Evolutionary conservation across 2,113 vertebrate genomes (phyloP).

Genomic region (Tachysurus vachellii): DNA sequence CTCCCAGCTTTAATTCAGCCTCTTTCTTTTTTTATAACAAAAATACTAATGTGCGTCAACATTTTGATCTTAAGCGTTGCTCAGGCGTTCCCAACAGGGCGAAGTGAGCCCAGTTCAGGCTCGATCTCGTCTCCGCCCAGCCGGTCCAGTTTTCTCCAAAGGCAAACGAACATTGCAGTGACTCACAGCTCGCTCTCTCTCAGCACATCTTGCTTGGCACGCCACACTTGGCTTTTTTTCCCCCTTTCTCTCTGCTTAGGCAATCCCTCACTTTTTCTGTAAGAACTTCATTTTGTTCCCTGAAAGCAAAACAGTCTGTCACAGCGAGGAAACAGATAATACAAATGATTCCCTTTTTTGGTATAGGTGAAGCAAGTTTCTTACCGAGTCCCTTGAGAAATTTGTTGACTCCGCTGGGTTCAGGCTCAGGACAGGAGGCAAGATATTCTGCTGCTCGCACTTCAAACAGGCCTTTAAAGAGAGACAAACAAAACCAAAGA

Average conservation of each 20-base stretch:
- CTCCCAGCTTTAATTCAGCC: constrained; percentile 29
- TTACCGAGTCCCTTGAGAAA: constrained; percentile 93
- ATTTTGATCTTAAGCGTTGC: constrained; percentile 49
- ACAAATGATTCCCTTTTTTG: constrained; percentile 11
- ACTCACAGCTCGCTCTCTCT: constrained; percentile 26
- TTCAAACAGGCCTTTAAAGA: constrained; percentile 87
- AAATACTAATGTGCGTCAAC: constrained; percentile 51
- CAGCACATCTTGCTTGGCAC: constrained; percentile 20
- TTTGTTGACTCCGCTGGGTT: constrained; percentile 86
- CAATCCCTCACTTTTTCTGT: constrained; percentile 70
- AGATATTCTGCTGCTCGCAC: constrained; percentile 85
- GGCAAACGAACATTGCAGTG: constrained; percentile 13
- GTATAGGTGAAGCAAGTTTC: constrained; percentile 33
- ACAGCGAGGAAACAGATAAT: background rate
- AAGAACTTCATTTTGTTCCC: constrained; percentile 79
- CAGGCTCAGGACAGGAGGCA: constrained; percentile 81
- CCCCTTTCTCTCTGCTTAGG: background rate
- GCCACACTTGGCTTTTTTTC: background rate
- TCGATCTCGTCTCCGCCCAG: constrained; percentile 20
- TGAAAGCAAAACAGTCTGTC: constrained; percentile 53
- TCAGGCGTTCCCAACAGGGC: constrained; percentile 21
- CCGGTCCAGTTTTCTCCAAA: background rate
- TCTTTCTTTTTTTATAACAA: constrained; percentile 8
- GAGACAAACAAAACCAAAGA: background rate
- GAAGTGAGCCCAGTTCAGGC: constrained; percentile 23